These are phyloP conservation scores for Sycobia sp. DNA, from an alignment of 1,140 invertebrate genomes.

Conservation along the genomic window DNA sequence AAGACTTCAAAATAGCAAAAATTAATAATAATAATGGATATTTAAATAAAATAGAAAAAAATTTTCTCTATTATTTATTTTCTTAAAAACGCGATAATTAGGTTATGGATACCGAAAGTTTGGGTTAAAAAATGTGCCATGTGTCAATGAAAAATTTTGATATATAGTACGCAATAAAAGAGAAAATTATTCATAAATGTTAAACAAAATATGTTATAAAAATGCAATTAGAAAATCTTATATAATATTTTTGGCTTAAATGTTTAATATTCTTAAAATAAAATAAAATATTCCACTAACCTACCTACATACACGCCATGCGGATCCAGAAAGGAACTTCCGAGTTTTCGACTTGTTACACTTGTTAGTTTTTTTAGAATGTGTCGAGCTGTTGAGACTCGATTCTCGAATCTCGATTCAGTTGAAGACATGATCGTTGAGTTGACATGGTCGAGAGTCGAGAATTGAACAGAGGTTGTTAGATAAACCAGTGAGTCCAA, in stretches of 20 bases:
- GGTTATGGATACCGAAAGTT: constrained; percentile 8
- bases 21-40: neutral
- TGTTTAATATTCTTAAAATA: constrained; percentile 18
- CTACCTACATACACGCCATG: constrained; percentile 34
- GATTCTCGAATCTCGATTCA: too few relatives aligned
- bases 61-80: neutral
- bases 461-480: too few relatives aligned
- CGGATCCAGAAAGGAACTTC: constrained; percentile 31
- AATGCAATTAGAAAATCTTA: neutral
- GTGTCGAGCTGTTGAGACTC: too few relatives aligned
- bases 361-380: too few relatives aligned
- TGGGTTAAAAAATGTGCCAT: constrained; percentile 26
- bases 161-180: neutral
- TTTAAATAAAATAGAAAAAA: neutral
- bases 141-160: constrained; percentile 14
- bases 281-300: constrained; percentile 22
- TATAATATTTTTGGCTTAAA: neutral
- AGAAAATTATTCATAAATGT: neutral
- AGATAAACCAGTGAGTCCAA: too few relatives aligned
- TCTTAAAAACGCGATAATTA: neutral
- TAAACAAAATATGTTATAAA: neutral
- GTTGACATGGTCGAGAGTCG: too few relatives aligned
- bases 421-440: too few relatives aligned
- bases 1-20: constrained; percentile 25
- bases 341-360: too few relatives aligned